Conservation (phyloP, 2,888 invertebrate genomes). For the Drosophila infuscata region DNA sequence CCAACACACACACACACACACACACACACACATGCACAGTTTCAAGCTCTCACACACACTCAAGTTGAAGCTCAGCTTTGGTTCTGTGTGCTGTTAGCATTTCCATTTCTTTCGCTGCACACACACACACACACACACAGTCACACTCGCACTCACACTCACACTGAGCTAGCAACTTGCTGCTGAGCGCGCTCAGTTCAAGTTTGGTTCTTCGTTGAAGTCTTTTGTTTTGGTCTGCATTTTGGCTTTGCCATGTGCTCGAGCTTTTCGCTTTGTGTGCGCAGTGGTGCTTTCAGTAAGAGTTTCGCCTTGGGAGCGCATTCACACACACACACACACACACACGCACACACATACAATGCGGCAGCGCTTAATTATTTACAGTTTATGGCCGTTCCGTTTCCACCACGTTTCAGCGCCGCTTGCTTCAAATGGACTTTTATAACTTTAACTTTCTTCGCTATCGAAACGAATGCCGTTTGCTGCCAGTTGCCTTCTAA, state of each 20-base stretch:
- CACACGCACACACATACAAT: conserved; percentile 14
- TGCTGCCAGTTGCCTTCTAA: conserved; percentile 62
- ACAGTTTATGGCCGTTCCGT: conserved; percentile 68
- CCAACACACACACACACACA: conserved; percentile 32
- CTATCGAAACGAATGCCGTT: conserved; percentile 47
- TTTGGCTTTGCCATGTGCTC: conserved; percentile 73
- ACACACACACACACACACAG: conserved; percentile 20
- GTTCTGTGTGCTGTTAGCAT: conserved; percentile 59
- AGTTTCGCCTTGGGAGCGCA: conserved; percentile 71
- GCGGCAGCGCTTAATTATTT: conserved; percentile 64
- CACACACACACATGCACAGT: conserved; percentile 14
- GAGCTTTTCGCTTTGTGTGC: conserved; percentile 41
- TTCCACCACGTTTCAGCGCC: conserved; percentile 63
- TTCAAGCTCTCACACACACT: conserved; percentile 14
- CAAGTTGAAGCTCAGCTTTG: conserved; percentile 53
- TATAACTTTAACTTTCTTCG: conserved; percentile 81
- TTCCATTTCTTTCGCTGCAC: conserved; percentile 63
- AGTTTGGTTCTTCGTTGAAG: conserved; percentile 78
- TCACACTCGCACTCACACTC: conserved; percentile 6
- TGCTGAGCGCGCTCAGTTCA: conserved; percentile 41
- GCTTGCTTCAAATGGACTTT: conserved; percentile 55
- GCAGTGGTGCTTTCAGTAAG: conserved; percentile 47
- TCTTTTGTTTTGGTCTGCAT: conserved; percentile 76
- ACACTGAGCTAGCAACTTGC: conserved; percentile 16
- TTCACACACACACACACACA: conserved; percentile 10